phyloP scores from a whole-genome alignment of 1,140 invertebrate species.

The Drosophila hydei region DNA sequence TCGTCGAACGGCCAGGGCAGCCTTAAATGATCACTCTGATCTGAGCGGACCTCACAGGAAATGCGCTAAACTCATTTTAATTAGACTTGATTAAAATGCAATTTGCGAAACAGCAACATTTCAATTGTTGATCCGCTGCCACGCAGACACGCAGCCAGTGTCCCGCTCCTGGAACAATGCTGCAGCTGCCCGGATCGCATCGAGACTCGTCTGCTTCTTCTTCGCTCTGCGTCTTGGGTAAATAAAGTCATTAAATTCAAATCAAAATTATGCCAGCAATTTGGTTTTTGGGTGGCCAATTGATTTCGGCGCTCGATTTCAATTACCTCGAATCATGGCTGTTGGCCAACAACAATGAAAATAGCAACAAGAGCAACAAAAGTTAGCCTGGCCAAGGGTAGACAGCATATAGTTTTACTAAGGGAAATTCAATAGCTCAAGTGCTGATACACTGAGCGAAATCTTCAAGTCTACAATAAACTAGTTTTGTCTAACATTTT shows the following conservation, averaged over 20 bases:
- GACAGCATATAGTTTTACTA: not conserved
- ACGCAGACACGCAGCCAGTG: slow-evolving; percentile 15
- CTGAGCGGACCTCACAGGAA: slow-evolving; percentile 56
- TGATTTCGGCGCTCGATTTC: slow-evolving; percentile 47
- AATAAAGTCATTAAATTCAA: slow-evolving; percentile 82
- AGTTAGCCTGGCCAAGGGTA: not conserved
- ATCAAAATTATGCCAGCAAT: slow-evolving; percentile 78
- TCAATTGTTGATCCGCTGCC: slow-evolving; percentile 35
- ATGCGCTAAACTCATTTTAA: slow-evolving; percentile 78
- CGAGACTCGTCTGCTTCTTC: not conserved
- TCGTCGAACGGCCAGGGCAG: not conserved
- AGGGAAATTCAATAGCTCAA: slow-evolving; percentile 16
- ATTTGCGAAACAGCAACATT: slow-evolving; percentile 51
- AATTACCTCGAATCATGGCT: slow-evolving; percentile 61
- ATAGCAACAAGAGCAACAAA: slow-evolving; percentile 24
- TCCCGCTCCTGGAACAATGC: slow-evolving; percentile 3
- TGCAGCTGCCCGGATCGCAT: not conserved
- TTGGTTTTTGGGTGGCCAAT: slow-evolving; percentile 74
- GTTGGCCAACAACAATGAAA: slow-evolving; percentile 24
- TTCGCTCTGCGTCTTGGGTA: slow-evolving; percentile 4
- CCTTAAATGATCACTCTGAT: not conserved
- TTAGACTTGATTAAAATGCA: slow-evolving; percentile 81
- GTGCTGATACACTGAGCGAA: slow-evolving; percentile 6
- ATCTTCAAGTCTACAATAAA: too few relatives aligned
- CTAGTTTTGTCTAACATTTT: too few relatives aligned